Evolutionary conservation across 2,113 vertebrate genomes (phyloP), one percentile per base, ranked within the genome.

Genomic region (Burhinus oedicnemus): DNA sequence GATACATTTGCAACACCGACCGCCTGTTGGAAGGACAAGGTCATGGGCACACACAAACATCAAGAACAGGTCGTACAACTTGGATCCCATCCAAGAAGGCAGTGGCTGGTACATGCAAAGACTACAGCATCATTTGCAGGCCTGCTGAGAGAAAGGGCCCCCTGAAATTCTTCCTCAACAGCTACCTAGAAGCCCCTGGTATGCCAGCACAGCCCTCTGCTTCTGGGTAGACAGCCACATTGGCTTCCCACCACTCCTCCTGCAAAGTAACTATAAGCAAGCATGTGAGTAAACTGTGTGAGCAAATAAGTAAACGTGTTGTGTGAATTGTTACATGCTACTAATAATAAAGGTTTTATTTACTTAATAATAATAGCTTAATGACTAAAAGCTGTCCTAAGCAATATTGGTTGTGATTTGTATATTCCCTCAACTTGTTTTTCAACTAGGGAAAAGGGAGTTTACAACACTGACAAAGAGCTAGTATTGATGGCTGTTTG

Each of bases 1-100:
- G 40, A 79, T 23, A 66, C 8, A 25, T 8, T 27, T 6, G 1
- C 0, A 3, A 23, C 14, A 54, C 42, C 6, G 8, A 71, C 3
- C 0, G 0, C 8, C 9, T 12, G 5, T 7, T 2, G 8, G 45
- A 82, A 66, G 27, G 44, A 61, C 13, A 27, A 83, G 40, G 40
- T 30, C 36, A 36, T 0, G 1, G n/a, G 26, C n/a, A 64, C 52
- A 27, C 9, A 19, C 26, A 54, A 30, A n/a, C 40, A 82, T 18
- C 47, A 80, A 6, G 34, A 70, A 36, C 29, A 25, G 5, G 2
- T 6, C 68, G 44, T 16, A 51, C 27, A 54, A 40, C 25, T 40
- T 5, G 0, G 29, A 8, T 29, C 20, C 27, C 36, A 49, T 25
- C 30, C 68, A 69, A 79, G 20, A 21, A 32, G 29, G 21, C 58